Evolutionary conservation across 2,888 invertebrate genomes (phyloP), one percentile per base, ranked within the genome.

Genomic region (Thera britannica): DNA sequence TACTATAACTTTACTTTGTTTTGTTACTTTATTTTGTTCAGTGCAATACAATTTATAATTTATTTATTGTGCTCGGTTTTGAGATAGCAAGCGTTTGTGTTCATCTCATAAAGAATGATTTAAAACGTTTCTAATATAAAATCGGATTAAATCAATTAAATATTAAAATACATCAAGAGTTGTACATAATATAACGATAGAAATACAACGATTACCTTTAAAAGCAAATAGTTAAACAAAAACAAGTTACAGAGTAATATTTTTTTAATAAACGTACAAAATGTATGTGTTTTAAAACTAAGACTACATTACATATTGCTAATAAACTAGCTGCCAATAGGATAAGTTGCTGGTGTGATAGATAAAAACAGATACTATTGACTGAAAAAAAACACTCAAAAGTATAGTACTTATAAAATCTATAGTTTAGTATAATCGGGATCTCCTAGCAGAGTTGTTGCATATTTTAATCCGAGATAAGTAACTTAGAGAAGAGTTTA

Each of bases 241-340:
- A 54, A 44, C 59, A 59, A 38, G 4, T 49, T 49, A 59, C 11
- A 46, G n/a, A 36, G 35, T 49, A 36, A n/a, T 38, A 38, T 49
- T 59, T 59, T 51, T 51, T 59, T 49, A 59, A 36, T 59, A 59
- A 49, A 59, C 12, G 36, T 51, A 46, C 58, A 58, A 58, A 58
- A 34, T 1, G 23, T 23, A 23, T 38, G 35, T 48, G 38, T 58
- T 52, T 34, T 52, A 8, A 52, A 52, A 52, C 52, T 52, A 51
- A 34, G 23, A 23, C 23, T 34, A 34, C 52, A 34, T 52, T 8
- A 9, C 7, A 23, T 9, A 9, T 46, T 44, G 8, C 8, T 9
- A 2, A 23, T 23, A 23, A 8, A 46, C 44, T 9, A 46, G 44
- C 44, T 46, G 0, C 9, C 44, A 9, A 7, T 44, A 44, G 2